These are phyloP conservation scores for Thunnus thynnus DNA, from an alignment of 2,113 vertebrate species.

Conservation along the genomic window DNA sequence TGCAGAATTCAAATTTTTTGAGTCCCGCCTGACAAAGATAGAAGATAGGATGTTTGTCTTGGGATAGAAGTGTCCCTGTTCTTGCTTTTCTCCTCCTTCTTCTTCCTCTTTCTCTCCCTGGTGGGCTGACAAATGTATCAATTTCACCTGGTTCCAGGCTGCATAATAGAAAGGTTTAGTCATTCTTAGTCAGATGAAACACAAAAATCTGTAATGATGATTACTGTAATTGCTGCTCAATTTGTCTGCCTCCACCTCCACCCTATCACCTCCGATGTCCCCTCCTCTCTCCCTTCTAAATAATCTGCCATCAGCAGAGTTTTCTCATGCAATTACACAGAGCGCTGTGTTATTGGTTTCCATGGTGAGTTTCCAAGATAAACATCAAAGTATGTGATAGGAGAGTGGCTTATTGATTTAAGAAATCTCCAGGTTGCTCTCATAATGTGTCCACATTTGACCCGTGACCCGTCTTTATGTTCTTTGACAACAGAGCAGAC, in stretches of 20 bases:
- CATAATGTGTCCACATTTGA: conserved; percentile 64
- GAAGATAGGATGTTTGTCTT: conserved; percentile 2
- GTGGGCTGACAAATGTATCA: conserved; percentile 3
- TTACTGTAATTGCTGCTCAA: conserved; percentile 79
- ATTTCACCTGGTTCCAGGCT: conserved; percentile 38
- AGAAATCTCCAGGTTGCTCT: conserved; percentile 53
- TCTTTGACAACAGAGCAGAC: conserved; percentile 63
- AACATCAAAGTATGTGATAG: conserved; percentile 70
- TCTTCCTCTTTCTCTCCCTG: not conserved
- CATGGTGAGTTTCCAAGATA: conserved; percentile 68
- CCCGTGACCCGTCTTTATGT: conserved; percentile 62
- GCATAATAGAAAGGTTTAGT: conserved; percentile 60
- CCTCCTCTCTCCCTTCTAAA: not conserved
- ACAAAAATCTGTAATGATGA: conserved; percentile 74
- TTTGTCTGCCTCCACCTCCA: conserved; percentile 70
- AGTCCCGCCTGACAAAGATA: not conserved
- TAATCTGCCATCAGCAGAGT: conserved; percentile 56
- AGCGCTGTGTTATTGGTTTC: conserved; percentile 69
- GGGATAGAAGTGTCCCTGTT: not conserved
- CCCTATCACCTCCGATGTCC: conserved; percentile 37
- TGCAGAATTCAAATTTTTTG: conserved; percentile 17
- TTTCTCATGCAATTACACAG: conserved; percentile 69
- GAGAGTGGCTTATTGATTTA: conserved; percentile 68
- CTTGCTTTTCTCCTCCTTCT: not conserved
- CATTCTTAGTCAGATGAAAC: conserved; percentile 64